These are phyloP conservation scores for Euproctis similis DNA, from an alignment of 2,888 invertebrate species.

Conservation along the genomic window DNA sequence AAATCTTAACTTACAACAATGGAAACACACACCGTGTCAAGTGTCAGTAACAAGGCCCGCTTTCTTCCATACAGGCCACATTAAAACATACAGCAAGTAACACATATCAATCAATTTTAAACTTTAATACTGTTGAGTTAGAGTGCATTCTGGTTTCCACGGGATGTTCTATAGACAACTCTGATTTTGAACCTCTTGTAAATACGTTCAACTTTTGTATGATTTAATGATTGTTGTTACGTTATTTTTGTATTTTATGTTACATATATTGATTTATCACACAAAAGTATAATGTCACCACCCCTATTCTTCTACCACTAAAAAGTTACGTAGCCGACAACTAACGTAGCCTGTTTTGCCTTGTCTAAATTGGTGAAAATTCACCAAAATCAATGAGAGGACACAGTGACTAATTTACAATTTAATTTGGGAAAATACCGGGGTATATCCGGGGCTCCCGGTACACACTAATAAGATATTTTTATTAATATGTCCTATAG, in stretches of 20 bases:
- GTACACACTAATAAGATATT: too few relatives aligned
- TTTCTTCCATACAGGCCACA: constrained; percentile 55
- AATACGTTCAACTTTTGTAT: constrained; percentile 30
- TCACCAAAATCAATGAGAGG: too few relatives aligned
- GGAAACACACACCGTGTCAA: constrained; percentile 51
- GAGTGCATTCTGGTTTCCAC: constrained; percentile 9
- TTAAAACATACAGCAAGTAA: constrained; percentile 25
- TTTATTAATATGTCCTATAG: too few relatives aligned
- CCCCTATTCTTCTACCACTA: too few relatives aligned
- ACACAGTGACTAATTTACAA: not conserved
- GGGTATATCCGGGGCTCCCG: too few relatives aligned
- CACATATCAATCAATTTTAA: constrained; percentile 3
- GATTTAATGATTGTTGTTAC: constrained; percentile 22
- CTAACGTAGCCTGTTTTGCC: too few relatives aligned
- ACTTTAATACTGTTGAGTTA: constrained; percentile 6
- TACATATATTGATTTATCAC: constrained; percentile 5
- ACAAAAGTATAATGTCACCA: too few relatives aligned
- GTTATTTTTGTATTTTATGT: constrained; percentile 17
- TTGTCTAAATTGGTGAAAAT: too few relatives aligned
- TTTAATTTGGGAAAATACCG: too few relatives aligned
- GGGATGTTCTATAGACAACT: constrained; percentile 19
- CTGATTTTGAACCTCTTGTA: constrained; percentile 30
- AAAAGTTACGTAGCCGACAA: too few relatives aligned
- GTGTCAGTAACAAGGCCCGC: constrained; percentile 64
- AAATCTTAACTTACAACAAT: too few relatives aligned